phyloP scores from a whole-genome alignment of 2,888 invertebrate genomes.

The Julus scandinavius region DNA sequence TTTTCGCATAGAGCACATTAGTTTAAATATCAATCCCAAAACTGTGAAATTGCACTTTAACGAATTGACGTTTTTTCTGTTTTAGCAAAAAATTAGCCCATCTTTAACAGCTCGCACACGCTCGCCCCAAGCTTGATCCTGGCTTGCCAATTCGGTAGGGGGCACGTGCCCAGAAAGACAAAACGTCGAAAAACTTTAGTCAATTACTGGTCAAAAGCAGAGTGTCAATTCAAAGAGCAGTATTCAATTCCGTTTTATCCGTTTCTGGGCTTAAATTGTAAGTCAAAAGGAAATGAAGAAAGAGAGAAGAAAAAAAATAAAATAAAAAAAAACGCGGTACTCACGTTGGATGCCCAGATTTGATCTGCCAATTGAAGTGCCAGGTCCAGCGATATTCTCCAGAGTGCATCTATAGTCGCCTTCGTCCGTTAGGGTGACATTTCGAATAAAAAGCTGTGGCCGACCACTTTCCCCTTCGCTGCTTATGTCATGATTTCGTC shows the following conservation, averaged over 20 bases:
- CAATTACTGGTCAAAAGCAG: constrained; percentile 38
- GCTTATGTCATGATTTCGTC: constrained; percentile 47
- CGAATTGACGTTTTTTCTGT: not conserved
- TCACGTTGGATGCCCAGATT: constrained; percentile 57
- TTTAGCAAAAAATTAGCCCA: not conserved
- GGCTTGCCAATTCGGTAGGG: constrained; percentile 1
- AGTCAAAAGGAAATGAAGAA: constrained; percentile 42
- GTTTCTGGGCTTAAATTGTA: constrained; percentile 34
- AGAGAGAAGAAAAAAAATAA: not conserved
- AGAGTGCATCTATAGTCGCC: constrained; percentile 87
- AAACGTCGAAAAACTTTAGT: constrained; percentile 15
- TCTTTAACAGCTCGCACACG: constrained; percentile 30
- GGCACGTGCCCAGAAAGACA: constrained; percentile 29
- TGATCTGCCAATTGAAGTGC: constrained; percentile 61
- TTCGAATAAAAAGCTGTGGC: constrained; percentile 80
- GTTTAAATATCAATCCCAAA: not conserved
- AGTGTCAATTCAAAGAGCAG: constrained; percentile 35
- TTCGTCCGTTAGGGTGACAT: constrained; percentile 80
- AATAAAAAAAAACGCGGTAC: constrained; percentile 18
- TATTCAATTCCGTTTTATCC: constrained; percentile 34
- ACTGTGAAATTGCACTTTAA: not conserved
- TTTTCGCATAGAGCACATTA: not conserved
- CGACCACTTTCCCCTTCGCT: constrained; percentile 70
- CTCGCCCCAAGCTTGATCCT: not conserved
- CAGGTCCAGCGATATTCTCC: constrained; percentile 81